These are phyloP conservation scores for Lepidostoma basale DNA, from an alignment of 1,140 invertebrate species.

Conservation along the genomic window DNA sequence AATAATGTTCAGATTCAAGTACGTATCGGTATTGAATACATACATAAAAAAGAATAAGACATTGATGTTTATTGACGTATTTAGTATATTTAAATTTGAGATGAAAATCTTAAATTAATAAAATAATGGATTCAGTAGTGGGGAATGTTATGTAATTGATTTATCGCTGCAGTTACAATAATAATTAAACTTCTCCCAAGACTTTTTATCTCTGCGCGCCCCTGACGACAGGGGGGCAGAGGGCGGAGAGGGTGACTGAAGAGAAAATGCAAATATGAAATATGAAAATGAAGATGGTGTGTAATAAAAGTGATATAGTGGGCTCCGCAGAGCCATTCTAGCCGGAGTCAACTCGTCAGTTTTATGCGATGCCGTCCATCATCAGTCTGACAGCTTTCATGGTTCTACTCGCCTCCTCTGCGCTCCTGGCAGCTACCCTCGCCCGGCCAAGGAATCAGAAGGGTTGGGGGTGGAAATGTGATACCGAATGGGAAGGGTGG, in stretches of 20 bases:
- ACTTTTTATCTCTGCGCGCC: constrained; percentile 23
- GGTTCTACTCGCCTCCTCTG: constrained; percentile 42
- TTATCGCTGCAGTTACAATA: no score
- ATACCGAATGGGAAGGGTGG: constrained; percentile 12
- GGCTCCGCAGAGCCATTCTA: constrained; percentile 62
- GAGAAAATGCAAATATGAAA: constrained; percentile 64
- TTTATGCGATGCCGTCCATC: constrained; percentile 61
- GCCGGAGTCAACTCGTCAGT: constrained; percentile 59
- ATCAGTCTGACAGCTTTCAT: constrained; percentile 55
- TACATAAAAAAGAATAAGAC: no score
- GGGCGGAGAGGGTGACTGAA: constrained; percentile 20
- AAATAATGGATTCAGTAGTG: no score
- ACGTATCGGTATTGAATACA: no score
- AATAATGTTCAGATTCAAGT: no score
- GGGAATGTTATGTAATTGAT: no score
- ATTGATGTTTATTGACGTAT: no score
- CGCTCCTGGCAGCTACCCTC: constrained; percentile 10
- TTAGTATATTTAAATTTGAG: no score
- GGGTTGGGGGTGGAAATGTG: constrained; percentile 19
- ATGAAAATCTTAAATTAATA: no score
- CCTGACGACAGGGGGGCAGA: constrained; percentile 23
- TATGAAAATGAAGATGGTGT: constrained; percentile 66
- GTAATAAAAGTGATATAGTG: constrained; percentile 65
- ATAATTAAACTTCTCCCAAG: no score
- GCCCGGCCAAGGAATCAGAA: neutral